Evolutionary conservation across 2,797 vertebrate species (phyloP).

Genomic region (Betta splendens): DNA sequence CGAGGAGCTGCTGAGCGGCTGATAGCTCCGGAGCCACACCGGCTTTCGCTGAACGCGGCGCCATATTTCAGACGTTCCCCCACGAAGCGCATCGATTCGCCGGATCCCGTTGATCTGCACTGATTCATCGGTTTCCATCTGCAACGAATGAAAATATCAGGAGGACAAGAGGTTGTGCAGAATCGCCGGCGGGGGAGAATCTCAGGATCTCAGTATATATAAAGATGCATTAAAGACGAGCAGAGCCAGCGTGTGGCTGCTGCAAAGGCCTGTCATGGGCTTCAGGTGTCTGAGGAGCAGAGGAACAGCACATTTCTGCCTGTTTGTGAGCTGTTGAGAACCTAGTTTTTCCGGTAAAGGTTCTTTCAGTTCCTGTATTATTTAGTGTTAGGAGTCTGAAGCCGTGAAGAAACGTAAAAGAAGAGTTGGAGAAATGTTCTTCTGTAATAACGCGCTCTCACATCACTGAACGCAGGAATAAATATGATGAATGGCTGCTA

Average conservation of each 20-base stretch:
- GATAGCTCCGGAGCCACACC: constrained; percentile 18
- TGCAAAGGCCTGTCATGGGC: no score
- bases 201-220: no score
- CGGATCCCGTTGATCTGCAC: not conserved
- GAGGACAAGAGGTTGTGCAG: not conserved
- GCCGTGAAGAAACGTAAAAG: no score
- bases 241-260: no score
- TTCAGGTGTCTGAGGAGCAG: no score
- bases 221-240: not conserved
- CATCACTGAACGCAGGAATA: constrained; percentile 19
- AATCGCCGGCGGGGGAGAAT: not conserved
- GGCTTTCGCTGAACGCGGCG: not conserved
- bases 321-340: no score
- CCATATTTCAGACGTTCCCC: constrained; percentile 1
- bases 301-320: no score
- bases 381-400: no score
- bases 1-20: constrained; percentile 11
- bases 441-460: not conserved
- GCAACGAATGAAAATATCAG: not conserved
- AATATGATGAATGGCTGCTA: constrained; percentile 42
- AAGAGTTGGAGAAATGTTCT: not conserved
- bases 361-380: no score
- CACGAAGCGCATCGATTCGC: not conserved
- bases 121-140: no score
- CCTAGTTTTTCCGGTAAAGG: no score